Evolutionary conservation across 1,140 invertebrate species (phyloP), one percentile per base, ranked within the genome.

Genomic region (Eriocheir sinensis): DNA sequence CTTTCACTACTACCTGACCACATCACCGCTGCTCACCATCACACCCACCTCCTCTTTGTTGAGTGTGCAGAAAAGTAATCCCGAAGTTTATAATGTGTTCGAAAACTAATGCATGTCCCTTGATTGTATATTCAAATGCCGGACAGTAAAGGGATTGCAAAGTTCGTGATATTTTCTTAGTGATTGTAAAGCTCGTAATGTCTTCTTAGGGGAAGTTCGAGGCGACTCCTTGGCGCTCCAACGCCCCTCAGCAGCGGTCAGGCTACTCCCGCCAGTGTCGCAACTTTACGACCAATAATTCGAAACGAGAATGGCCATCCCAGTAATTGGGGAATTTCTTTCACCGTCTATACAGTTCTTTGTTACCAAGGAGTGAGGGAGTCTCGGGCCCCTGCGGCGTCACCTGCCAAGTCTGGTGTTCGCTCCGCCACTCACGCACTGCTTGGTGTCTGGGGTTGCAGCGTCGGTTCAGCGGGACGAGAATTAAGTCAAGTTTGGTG

Each of bases 231-330:
- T 48, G 4, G 15, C 15, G 44, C 15, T 48, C 15, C 4, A 48
- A 48, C 15, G 44, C 4, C 15, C 15, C 44, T 48, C 44, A 48
- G 44, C 4, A 48, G 44, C 44, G 27, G 21, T 72, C 60, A 72
- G 60, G n/a, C 27, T n/a, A 2, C 60, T 72, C 21, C 60, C 2
- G 48, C 12, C 21, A 53, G 2, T 53, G n/a, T 41, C 44, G n/a
- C 44, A 89, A 89, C 86, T 89, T 89, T 89, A 89, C 44, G 86
- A 48, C 40, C 86, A 48, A 89, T 89, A 89, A 89, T 89, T 89
- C 34, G 40, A 41, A 48, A 89, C 86, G 44, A 41, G 44, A 48
- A 41, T 9, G 44, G 32, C 86, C 86, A 89, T 89, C 86, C 27
- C 86, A 41, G 86, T 89, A 89, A 89, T 89, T 89, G 86, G 86